phyloP scores from a whole-genome alignment of 2,797 vertebrate genomes.

The Crax fasciolata region DNA sequence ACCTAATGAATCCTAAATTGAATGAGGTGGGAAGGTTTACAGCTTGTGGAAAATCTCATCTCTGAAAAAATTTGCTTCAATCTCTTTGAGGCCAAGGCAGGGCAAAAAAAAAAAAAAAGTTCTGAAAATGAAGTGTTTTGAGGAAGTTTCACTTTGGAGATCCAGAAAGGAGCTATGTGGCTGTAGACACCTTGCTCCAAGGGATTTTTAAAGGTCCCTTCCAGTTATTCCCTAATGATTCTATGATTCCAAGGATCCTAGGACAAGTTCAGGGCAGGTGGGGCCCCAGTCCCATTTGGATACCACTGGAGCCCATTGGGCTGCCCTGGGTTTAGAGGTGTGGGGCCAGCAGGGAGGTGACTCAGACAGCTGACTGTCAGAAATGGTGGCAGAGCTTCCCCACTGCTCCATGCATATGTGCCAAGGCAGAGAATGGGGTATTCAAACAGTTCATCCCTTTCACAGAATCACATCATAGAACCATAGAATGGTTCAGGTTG shows the following conservation, averaged over 20 bases:
- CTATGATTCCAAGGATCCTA: not conserved
- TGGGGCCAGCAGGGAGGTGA: not conserved
- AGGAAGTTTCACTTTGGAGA: not conserved
- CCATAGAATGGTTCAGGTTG: too few species aligned
- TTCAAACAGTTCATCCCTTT: not conserved
- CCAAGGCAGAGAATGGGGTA: not conserved
- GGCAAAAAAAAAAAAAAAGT: not conserved
- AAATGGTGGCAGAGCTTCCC: not conserved
- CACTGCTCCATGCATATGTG: accelerated
- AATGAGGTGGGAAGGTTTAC: not conserved
- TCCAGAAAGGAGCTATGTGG: not conserved
- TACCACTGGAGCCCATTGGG: accelerated
- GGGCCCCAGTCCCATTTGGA: not conserved
- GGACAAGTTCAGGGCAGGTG: not conserved
- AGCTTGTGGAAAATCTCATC: not conserved
- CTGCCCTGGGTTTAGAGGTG: not conserved
- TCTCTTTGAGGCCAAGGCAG: not conserved
- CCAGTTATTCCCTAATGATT: too few species aligned
- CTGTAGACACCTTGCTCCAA: not conserved
- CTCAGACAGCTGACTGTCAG: accelerated
- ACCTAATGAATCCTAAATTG: not conserved
- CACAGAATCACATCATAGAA: too few species aligned
- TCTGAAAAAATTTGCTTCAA: not conserved
- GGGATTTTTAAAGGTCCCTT: too few species aligned
- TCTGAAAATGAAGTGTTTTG: not conserved